phyloP scores from a whole-genome alignment of 2,888 invertebrate genomes.

The Mayetiola destructor region DNA sequence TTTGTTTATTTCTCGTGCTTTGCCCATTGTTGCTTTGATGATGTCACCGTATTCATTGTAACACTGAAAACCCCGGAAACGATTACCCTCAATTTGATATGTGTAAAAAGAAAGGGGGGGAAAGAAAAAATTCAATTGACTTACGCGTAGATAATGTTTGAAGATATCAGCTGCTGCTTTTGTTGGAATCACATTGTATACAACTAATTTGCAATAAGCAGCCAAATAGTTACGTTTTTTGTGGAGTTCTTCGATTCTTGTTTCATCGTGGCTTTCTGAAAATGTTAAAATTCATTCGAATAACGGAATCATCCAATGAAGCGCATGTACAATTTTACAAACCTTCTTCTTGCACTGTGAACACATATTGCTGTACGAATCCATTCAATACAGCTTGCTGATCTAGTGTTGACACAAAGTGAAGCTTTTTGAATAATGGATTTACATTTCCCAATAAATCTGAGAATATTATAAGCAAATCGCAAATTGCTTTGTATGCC shows the following conservation, averaged over 20 bases:
- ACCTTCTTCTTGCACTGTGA: conserved; percentile 84
- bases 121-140: conserved; percentile 17
- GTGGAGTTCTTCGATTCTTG: conserved; percentile 92
- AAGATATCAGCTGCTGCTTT: conserved; percentile 87
- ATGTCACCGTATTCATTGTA: conserved; percentile 98
- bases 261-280: conserved; percentile 82
- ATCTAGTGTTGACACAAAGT: conserved; percentile 64
- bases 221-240: conserved; percentile 92
- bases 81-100: too few species aligned
- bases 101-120: too few species aligned
- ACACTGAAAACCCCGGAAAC: conserved; percentile 56
- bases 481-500: conserved; percentile 93
- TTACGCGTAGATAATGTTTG: conserved; percentile 89
- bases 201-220: conserved; percentile 92
- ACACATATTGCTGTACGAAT: conserved; percentile 88
- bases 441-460: conserved; percentile 51
- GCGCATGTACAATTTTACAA: background rate
- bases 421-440: conserved; percentile 45
- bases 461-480: conserved; percentile 84
- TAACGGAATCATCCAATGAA: background rate
- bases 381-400: conserved; percentile 72
- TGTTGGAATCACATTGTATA: conserved; percentile 92
- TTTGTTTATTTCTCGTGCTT: conserved; percentile 95
- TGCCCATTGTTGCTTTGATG: conserved; percentile 89
- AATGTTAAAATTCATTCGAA: conserved; percentile 4